Evolutionary conservation across 2,888 invertebrate genomes (phyloP).

Genomic region (Theodoxus fluviatilis): DNA sequence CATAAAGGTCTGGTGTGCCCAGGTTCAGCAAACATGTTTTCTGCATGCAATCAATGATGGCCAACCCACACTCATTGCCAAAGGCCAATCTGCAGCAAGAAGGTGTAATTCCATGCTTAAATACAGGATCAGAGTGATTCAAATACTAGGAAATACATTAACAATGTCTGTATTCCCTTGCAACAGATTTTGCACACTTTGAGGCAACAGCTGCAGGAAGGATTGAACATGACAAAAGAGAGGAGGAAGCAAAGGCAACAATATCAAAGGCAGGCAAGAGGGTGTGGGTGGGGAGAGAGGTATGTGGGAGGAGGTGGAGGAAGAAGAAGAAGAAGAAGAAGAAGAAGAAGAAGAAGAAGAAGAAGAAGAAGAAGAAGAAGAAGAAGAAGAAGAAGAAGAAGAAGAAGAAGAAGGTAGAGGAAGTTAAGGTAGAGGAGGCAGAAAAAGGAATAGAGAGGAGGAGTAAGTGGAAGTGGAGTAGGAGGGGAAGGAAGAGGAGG

Average conservation of each 20-base stretch:
- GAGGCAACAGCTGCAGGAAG: no score
- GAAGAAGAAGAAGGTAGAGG: neutral
- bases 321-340: constrained; percentile 15
- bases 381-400: neutral
- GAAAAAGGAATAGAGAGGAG: neutral
- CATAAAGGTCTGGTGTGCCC: constrained; percentile 90
- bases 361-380: neutral
- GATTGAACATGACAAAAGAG: no score
- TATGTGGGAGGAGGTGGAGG: neutral
- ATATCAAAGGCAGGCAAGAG: no score
- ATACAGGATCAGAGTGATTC: neutral
- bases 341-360: constrained; percentile 10
- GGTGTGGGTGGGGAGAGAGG: no score
- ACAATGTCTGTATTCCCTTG: no score
- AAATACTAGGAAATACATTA: no score
- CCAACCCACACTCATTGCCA: constrained; percentile 94
- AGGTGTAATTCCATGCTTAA: neutral
- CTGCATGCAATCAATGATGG: constrained; percentile 92
- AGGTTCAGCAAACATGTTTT: constrained; percentile 85
- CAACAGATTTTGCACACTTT: no score
- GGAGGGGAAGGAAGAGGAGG: neutral
- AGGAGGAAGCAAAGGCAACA: no score
- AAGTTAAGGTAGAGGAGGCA: neutral
- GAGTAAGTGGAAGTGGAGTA: neutral
- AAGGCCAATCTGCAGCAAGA: constrained; percentile 89